These are phyloP conservation scores for Palythoa heliodiscus DNA, from an alignment of 92 coral and sea anemone species.

Conservation along the genomic window DNA sequence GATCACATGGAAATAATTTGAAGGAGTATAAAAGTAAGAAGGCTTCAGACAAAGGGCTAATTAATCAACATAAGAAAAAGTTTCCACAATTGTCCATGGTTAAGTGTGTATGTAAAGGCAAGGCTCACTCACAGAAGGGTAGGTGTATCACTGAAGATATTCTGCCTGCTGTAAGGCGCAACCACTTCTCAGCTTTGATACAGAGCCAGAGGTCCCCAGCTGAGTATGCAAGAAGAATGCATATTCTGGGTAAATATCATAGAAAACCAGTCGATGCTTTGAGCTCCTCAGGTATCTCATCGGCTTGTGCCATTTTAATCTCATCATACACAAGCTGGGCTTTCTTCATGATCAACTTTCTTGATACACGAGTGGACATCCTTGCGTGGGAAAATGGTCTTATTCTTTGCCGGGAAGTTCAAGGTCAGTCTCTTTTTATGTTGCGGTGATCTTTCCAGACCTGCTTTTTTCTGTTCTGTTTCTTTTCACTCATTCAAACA, in stretches of 20 bases:
- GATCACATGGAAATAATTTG: too few relatives aligned
- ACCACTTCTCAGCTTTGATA: not conserved
- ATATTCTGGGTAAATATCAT: too few relatives aligned
- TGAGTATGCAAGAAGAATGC: not conserved
- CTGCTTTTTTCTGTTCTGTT: not conserved
- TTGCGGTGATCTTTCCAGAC: not conserved
- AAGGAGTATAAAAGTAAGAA: too few relatives aligned
- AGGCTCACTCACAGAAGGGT: not conserved
- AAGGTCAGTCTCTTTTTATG: not conserved
- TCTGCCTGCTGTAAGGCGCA: not conserved
- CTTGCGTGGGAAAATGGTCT: not conserved
- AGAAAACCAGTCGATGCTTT: too few relatives aligned
- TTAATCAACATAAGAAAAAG: too few relatives aligned
- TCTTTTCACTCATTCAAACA: not conserved
- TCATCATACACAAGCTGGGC: too few relatives aligned
- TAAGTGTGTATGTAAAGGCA: too few relatives aligned
- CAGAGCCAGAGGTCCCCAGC: too few relatives aligned
- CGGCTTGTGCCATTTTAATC: too few relatives aligned
- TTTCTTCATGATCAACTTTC: too few relatives aligned
- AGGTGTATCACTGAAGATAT: not conserved
- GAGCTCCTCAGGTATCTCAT: too few relatives aligned
- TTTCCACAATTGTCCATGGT: too few relatives aligned
- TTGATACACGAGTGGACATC: not conserved
- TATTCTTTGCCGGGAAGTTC: not conserved
- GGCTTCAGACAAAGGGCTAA: not conserved